Percentiles rank a stretch among this genome's conserved stretches.
Evolutionary conservation across 2,113 vertebrate species (phyloP).

Genomic region (Oplegnathus fasciatus): DNA sequence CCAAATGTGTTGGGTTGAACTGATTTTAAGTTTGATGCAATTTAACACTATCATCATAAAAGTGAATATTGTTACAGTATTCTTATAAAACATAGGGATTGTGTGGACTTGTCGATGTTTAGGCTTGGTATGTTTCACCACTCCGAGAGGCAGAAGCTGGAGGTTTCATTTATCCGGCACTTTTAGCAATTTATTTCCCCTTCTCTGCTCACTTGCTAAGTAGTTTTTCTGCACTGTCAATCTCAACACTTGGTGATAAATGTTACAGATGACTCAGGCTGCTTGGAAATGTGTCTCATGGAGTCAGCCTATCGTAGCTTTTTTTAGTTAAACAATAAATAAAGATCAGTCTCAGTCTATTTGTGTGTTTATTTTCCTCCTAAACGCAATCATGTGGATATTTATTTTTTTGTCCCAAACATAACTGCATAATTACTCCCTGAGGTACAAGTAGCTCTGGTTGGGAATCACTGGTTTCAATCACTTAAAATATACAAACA

Average conservation of each 20-base stretch:
- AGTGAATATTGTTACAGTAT: not conserved
- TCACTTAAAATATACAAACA: not conserved
- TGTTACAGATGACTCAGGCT: not conserved
- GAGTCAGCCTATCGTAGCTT: not conserved
- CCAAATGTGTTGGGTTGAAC: not conserved
- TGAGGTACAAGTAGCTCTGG: too few species aligned
- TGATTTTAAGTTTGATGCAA: not conserved
- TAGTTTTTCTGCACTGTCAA: not conserved
- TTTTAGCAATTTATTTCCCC: not conserved
- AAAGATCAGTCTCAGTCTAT: not conserved
- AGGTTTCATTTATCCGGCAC: not conserved
- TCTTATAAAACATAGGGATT: not conserved
- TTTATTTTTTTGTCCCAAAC: not conserved
- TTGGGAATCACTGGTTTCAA: not conserved
- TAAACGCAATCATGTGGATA: not conserved
- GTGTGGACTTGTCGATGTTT: not conserved
- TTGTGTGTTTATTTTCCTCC: not conserved
- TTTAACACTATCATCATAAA: not conserved
- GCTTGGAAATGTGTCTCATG: not conserved
- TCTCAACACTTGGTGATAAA: not conserved
- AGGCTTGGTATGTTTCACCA: not conserved
- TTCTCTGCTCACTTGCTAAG: not conserved
- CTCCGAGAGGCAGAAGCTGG: not conserved
- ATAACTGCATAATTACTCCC: not conserved
- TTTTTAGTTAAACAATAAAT: not conserved